These are phyloP conservation scores for Flexamia atlantica DNA, from an alignment of 2,888 invertebrate species.

Conservation along the genomic window DNA sequence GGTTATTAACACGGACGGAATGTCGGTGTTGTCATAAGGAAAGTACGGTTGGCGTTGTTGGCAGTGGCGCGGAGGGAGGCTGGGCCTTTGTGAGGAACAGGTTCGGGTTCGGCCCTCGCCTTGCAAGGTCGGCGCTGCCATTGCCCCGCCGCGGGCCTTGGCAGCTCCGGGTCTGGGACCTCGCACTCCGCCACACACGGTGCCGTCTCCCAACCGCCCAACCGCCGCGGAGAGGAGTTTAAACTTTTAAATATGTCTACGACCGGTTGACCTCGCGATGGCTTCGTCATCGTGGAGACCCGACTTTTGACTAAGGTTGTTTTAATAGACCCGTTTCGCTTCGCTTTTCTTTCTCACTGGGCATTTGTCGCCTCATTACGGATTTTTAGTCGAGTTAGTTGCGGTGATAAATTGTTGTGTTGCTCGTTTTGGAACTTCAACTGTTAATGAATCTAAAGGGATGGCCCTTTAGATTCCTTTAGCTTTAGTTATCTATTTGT, in stretches of 20 bases:
- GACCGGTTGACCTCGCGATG: background rate
- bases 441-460: no score
- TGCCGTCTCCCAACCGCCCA: background rate
- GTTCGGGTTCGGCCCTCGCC: slow-evolving; percentile 39
- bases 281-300: no score
- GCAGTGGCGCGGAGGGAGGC: background rate
- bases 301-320: no score
- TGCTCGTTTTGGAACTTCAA: no score
- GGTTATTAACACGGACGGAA: background rate
- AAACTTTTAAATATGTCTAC: slow-evolving; percentile 5
- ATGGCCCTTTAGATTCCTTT: no score
- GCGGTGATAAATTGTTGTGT: no score
- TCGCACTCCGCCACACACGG: background rate
- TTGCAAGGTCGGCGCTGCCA: slow-evolving; percentile 33
- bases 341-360: no score
- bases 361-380: no score
- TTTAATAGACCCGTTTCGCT: no score
- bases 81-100: slow-evolving; percentile 25
- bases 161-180: slow-evolving; percentile 18
- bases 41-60: background rate
- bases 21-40: background rate
- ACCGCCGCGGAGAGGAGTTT: background rate
- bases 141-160: slow-evolving; percentile 38
- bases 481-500: no score
- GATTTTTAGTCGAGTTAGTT: no score